A percentile compares a stretch with the other conserved stretches of the same genome.
Evolutionary conservation across 1,140 invertebrate genomes (phyloP).

Genomic region (Drosophila cardini): DNA sequence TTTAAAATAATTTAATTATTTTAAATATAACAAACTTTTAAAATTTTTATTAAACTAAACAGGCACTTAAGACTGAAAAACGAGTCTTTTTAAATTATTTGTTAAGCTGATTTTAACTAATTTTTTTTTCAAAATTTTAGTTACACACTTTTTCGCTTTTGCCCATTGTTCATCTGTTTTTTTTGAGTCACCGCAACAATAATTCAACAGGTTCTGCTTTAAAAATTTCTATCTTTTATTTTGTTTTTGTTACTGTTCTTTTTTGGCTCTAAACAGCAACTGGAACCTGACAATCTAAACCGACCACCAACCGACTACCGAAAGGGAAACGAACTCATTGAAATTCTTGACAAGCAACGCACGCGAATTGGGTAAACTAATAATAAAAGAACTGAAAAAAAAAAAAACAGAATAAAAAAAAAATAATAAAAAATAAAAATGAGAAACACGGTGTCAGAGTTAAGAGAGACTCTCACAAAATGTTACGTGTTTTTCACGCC

Average conservation of each 20-base stretch:
- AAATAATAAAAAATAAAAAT: constrained; percentile 13
- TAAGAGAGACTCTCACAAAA: constrained; percentile 4
- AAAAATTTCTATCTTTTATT: constrained; percentile 17
- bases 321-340: constrained; percentile 83
- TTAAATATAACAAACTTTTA: no score
- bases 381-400: constrained; percentile 64
- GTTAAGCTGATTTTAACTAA: neutral
- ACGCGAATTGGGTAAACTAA: constrained; percentile 67
- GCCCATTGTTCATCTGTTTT: constrained; percentile 35
- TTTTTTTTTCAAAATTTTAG: constrained; percentile 5
- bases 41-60: neutral
- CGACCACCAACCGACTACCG: constrained; percentile 61
- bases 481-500: constrained; percentile 6
- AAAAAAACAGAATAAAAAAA: constrained; percentile 13
- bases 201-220: constrained; percentile 60
- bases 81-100: neutral
- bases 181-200: constrained; percentile 49
- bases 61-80: neutral
- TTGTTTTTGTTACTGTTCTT: constrained; percentile 2
- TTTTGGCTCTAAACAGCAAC: constrained; percentile 32
- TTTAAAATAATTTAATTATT: no score
- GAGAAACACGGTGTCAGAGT: constrained; percentile 2
- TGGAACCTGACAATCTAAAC: constrained; percentile 35
- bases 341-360: constrained; percentile 72
- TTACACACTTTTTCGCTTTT: constrained; percentile 1